Percentiles rank a stretch among this genome's conserved stretches.
phyloP scores from a whole-genome alignment of 1,140 invertebrate genomes.

The Goniozus legneri region DNA sequence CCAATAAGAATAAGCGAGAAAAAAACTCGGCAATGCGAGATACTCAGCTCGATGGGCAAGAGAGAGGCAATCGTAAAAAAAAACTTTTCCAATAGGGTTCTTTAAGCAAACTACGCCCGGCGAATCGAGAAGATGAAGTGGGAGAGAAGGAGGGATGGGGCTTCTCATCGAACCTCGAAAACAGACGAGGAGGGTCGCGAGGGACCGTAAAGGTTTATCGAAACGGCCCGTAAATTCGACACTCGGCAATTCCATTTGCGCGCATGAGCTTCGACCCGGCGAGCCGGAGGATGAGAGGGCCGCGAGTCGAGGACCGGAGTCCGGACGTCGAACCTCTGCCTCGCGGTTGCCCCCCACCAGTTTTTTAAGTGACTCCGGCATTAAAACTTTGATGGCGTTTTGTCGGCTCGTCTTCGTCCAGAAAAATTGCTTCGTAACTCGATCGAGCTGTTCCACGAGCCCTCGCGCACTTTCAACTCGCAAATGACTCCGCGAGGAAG shows the following conservation, averaged over 20 bases:
- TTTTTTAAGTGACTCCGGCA: constrained; percentile 45
- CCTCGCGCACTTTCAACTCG: too few relatives aligned
- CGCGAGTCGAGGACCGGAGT: too few relatives aligned
- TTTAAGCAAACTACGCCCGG: constrained; percentile 18
- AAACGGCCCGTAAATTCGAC: constrained; percentile 26
- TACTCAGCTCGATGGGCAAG: constrained; percentile 1
- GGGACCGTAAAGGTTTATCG: constrained; percentile 22
- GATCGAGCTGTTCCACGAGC: too few relatives aligned
- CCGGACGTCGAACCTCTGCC: too few relatives aligned
- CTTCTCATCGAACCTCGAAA: too few relatives aligned
- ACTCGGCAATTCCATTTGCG: constrained; percentile 25
- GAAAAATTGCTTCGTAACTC: constrained; percentile 40
- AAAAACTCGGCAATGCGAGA: too few relatives aligned
- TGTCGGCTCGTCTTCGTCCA: constrained; percentile 37
- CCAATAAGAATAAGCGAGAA: too few relatives aligned
- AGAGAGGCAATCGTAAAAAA: constrained; percentile 30
- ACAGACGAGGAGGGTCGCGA: constrained; percentile 14
- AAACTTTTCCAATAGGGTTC: constrained; percentile 31
- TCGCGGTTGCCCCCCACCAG: too few relatives aligned
- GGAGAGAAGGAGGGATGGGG: background rate
- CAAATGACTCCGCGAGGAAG: too few relatives aligned
- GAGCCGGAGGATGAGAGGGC: too few relatives aligned
- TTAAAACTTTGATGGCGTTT: constrained; percentile 47
- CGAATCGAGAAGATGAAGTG: too few relatives aligned
- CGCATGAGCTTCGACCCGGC: constrained; percentile 1